Evolutionary conservation across 1,140 invertebrate genomes (phyloP).

Genomic region (Drosophila nebulosa): DNA sequence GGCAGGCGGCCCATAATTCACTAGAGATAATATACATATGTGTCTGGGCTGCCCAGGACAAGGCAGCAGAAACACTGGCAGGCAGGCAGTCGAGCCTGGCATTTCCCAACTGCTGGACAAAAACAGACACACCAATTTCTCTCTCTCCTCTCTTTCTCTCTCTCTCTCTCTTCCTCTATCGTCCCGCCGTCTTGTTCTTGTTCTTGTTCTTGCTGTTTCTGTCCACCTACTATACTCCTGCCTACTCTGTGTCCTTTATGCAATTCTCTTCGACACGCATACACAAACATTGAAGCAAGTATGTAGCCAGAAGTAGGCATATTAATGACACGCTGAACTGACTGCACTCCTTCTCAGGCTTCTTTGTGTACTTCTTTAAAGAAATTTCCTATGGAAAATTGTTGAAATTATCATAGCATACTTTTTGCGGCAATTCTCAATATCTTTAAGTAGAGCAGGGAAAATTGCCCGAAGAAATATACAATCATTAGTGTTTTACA

Average conservation of each 20-base stretch:
- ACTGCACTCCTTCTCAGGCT: constrained; percentile 14
- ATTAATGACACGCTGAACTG: constrained; percentile 46
- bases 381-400: background rate
- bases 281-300: constrained; percentile 4
- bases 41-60: constrained; percentile 17
- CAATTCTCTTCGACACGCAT: constrained; percentile 29
- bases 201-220: too few relatives aligned
- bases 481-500: background rate
- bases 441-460: background rate
- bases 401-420: background rate
- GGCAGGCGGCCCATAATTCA: constrained; percentile 72
- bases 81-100: background rate
- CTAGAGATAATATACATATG: constrained; percentile 77
- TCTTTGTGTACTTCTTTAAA: background rate
- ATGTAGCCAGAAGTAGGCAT: constrained; percentile 14
- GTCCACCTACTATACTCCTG: background rate
- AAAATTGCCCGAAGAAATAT: background rate
- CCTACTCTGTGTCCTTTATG: background rate
- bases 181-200: background rate
- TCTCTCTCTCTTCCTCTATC: background rate
- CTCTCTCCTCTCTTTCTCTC: background rate
- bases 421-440: background rate
- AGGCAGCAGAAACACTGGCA: background rate
- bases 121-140: background rate
- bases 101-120: background rate